Evolutionary conservation across 2,113 vertebrate genomes (phyloP), one percentile per base, ranked within the genome.

Genomic region (Rynchops niger): DNA sequence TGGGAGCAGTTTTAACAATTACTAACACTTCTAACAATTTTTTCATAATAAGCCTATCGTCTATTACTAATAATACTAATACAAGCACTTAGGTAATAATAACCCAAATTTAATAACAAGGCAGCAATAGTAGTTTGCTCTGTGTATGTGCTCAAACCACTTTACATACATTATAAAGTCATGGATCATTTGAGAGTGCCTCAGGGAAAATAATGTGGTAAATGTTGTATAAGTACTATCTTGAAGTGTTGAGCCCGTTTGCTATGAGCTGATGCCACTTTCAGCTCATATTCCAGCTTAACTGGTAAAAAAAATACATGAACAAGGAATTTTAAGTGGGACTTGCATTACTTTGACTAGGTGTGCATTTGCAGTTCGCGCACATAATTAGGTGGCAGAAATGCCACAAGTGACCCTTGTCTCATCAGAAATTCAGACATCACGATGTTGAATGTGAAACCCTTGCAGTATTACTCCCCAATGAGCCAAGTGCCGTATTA

Each of bases 91-190:
- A 77, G 59, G 71, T 86, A 95, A 83, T 95, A 95, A 97, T 82
- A 92, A 67, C 56, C 38, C 50, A 93, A 95, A 91, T 92, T 95
- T 91, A 94, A 96, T 96, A 94, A 95, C 73, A 78, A 92, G 72
- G 42, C 79, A 93, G 94, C 45, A 84, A 29, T 76, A 20, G 45
- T 34, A 87, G 63, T 67, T 92, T 63, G 53, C 78, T 88, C 62
- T 95, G 81, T 95, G 85, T 96, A 73, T 95, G 77, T 76, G 52
- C 86, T 88, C 79, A 86, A 94, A 77, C 73, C 76, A 92, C 79
- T 91, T 95, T 93, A 80, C 84, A 88, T 96, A 88, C 69, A 93
- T 96, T 96, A 93, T 92, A 93, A 92, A 93, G 92, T 94, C 95
- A 95, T 96, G 94, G 85, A 87, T 93, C 92, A 81, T 90, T 96